Base-by-base conservation (phyloP, 2,888 invertebrate genomes). In the Nebria salina region DNA sequence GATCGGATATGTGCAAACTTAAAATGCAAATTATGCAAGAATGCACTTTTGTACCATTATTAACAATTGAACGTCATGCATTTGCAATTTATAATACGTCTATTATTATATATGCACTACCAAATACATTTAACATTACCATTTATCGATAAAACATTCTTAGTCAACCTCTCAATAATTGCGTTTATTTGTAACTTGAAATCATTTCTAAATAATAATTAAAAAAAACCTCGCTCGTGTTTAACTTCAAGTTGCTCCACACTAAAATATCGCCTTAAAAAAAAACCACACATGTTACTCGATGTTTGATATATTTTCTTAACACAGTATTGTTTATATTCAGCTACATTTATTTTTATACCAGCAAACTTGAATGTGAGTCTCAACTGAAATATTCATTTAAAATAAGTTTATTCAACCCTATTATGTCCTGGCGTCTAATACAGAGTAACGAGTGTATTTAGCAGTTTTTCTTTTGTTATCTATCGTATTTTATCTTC, bases 11-110 rank as follows among this genome's bases (percentile, higher is more conserved):
- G 77, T 77, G 72, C 72, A 77, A 54, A 77, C 41, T 70, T 70
- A 72, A 72, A 77, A 72, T 72, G n/a, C 70, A 54, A 77, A 77
- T 77, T 72, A 72, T 76, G 66, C 76, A 77, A 72, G 64, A 77
- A 77, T 77, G 72, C 72, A 54, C 41, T 77, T 25, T 54, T 25
- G 70, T 68, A 41, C 68, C 26, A 26, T 70, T 70, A 70, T 70
- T 70, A 70, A 70, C 70, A 25, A 70, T 26, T 86, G 82, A 20
- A 84, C 78, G 13, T 65, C 54, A 70, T 72, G 20, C 41, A 73
- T 41, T 73, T 73, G 42, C 73, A 41, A 25, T 70, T 70, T 70
- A 34, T 70, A 70, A 70, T 70, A 70, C 26, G n/a, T 11, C 34
- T 68, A 70, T 34, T 34, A 66, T 66, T 66, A 20, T 25, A 66